Base-by-base conservation (phyloP, 2,888 invertebrate species). In the Gasteruption jaculator region DNA sequence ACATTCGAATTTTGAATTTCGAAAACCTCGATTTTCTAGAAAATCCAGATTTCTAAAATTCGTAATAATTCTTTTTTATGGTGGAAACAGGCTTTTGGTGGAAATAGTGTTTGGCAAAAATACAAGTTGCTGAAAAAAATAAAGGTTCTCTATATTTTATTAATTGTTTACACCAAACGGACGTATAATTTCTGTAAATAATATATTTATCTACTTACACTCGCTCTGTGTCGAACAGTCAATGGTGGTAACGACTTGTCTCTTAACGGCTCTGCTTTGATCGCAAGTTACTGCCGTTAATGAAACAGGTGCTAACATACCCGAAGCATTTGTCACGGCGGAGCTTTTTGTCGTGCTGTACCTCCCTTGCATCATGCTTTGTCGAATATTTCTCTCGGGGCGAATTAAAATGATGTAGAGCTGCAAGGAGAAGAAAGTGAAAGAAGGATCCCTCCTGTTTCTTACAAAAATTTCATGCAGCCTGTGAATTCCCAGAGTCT, bases 361-460 rank as follows among this genome's bases (percentile, higher is more conserved):
- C 24, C 81, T 72, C 52, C 82, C 81, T 12, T 85, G 85, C 85
- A 87, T 87, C 79, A 88, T 86, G 68, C 85, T 86, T 63, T 91
- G 90, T 0, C 93, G 80, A 8, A 93, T 83, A 71, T 93, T 93
- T 24, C 91, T 76, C 73, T 93, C 92, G 7, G 93, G 92, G 50
- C 89, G 82, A 45, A 92, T 80, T 49, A 93, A 73, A 56, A 93
- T 92, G 61, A 93, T 92, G 72, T 91, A 91, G 29, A 91, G 72
- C 91, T 91, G 73, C 18, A 62, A 56, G 27, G 45, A 31, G 35
- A 45, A 31, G 20, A 29, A n/a, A 29, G 6, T 4, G 29, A 10
- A n/a, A 30, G 10, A 31, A 31, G 36, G 16, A 36, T 26, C 18
- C 36, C 20, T 18, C 20, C 20, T 36, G 19, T 26, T 11, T 15